phyloP scores from a whole-genome alignment of 2,888 invertebrate genomes.

The Cynaeus angustus region DNA sequence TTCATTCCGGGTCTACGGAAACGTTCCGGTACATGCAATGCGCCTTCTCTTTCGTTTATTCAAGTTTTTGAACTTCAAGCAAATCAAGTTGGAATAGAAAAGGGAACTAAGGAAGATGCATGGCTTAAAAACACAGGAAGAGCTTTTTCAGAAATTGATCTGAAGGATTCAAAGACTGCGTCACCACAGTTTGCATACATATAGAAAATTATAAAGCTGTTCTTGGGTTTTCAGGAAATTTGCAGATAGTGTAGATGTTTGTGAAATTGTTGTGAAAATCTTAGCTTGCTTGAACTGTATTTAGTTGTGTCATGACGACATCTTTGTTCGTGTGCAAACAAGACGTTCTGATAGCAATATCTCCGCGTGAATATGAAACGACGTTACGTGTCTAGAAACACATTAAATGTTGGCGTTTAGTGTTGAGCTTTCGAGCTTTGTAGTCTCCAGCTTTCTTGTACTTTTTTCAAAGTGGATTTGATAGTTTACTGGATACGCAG shows the following conservation, averaged over 20 bases:
- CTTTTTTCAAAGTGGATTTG: conserved; percentile 15
- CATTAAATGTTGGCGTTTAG: conserved; percentile 12
- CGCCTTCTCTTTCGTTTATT: conserved; percentile 13
- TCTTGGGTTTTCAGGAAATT: background rate
- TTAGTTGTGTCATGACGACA: background rate
- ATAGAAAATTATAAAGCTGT: conserved; percentile 13
- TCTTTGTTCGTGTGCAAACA: background rate
- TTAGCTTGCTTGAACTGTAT: too few species aligned
- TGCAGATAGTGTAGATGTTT: background rate
- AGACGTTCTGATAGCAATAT: conserved; percentile 1
- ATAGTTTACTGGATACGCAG: background rate
- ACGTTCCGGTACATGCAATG: conserved; percentile 14
- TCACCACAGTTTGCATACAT: conserved; percentile 15
- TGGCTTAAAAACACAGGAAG: conserved; percentile 3
- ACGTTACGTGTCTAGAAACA: conserved; percentile 18
- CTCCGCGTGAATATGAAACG: background rate
- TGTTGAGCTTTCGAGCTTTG: background rate
- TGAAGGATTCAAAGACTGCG: conserved; percentile 4
- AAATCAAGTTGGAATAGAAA: background rate
- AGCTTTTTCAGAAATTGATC: conserved; percentile 12
- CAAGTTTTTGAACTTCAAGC: conserved; percentile 7
- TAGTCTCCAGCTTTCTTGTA: background rate
- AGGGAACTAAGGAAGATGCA: background rate
- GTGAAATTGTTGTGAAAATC: background rate
- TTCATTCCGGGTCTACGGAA: conserved; percentile 23